Evolutionary conservation across 23 tunicate species (phyloP), one percentile per base, ranked within the genome.

Genomic region (Ciona savignyi): DNA sequence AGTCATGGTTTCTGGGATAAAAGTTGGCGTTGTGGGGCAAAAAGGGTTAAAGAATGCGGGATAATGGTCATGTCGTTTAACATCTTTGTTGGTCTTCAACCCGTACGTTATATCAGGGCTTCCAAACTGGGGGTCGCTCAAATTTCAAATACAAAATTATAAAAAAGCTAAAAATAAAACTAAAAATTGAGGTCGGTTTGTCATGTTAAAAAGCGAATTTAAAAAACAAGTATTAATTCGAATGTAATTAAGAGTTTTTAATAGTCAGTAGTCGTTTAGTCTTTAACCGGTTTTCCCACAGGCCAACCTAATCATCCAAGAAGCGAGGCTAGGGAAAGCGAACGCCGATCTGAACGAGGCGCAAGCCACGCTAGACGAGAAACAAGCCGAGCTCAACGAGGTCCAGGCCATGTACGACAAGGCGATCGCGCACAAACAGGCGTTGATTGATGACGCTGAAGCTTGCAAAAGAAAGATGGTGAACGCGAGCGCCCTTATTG

Each of bases 381-480:
- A 87, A 69, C 83, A 94, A 33, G 95, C 95, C 3, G 95, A 83
- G 60, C 61, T 94, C 67, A 80, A 94, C 72, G 90, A 68, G 25
- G 99, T 81, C 72, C 93, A 94, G 33, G 90, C 85, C 20, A 83
- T 87, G 63, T 94, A 84, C 60, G 99, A 94, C 77, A 80, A 75
- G 32, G 99, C 99, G 0, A 87, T 84, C 69, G 68, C 85, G 4
- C 99, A 94, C 79, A 94, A 94, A 66, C 95, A 94, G 70, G 99
- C 90, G 22, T 71, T 94, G 31, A 83, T 86, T 29, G 99, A 94
- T 66, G 99, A 94, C 63, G 99, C 99, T 4, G 99, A 87, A 28
- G 95, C 99, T 60, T 94, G 99, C 62, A 80, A 94, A 80, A 87
- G 93, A 51, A 94, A 94, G 73, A 94, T 94, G 99, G 76, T 81